Evolutionary conservation across 92 coral and sea anemone species (phyloP).

Genomic region (Scolanthus callimorphus): DNA sequence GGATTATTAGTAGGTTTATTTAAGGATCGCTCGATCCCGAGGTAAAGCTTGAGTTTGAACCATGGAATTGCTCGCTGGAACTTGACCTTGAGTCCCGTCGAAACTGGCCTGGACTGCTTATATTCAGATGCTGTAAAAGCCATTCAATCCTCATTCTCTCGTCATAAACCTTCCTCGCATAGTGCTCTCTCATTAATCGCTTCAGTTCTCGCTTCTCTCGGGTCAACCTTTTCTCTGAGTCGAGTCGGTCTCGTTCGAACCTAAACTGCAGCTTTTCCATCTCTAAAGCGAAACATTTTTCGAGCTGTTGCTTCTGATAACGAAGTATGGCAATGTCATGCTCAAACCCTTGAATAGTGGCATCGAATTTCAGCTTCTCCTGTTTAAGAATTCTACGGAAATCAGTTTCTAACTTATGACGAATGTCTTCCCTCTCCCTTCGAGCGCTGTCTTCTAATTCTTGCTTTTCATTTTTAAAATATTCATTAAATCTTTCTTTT

Average conservation of each 20-base stretch:
- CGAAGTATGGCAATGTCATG: slow-evolving; percentile 88
- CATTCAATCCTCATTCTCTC: slow-evolving; percentile 89
- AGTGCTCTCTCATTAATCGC: slow-evolving; percentile 74
- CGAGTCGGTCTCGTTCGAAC: slow-evolving; percentile 86
- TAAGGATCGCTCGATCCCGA: slow-evolving; percentile 34
- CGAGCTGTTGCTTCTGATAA: slow-evolving; percentile 95
- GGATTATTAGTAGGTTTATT: too few relatives aligned
- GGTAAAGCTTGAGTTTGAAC: slow-evolving; percentile 36
- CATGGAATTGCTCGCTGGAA: slow-evolving; percentile 22
- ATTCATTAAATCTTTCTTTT: slow-evolving; percentile 91
- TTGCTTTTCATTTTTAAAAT: slow-evolving; percentile 82
- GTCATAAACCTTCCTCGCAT: slow-evolving; percentile 67
- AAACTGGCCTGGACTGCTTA: slow-evolving; percentile 19
- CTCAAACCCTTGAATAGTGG: slow-evolving; percentile 89
- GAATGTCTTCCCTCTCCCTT: slow-evolving; percentile 87
- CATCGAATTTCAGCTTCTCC: slow-evolving; percentile 84
- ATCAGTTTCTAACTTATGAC: slow-evolving; percentile 77
- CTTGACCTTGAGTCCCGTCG: slow-evolving; percentile 22
- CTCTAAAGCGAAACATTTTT: slow-evolving; percentile 73
- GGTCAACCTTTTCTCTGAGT: slow-evolving; percentile 75
- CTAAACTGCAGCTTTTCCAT: slow-evolving; percentile 84
- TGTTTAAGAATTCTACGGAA: slow-evolving; percentile 82
- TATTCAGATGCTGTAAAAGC: slow-evolving; percentile 71
- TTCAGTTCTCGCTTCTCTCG: slow-evolving; percentile 86
- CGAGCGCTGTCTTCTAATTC: slow-evolving; percentile 67